A percentile compares a stretch with the other conserved stretches of the same genome.
Evolutionary conservation across 2,797 vertebrate species (phyloP).

Genomic region (Threskiornis aethiopicus): DNA sequence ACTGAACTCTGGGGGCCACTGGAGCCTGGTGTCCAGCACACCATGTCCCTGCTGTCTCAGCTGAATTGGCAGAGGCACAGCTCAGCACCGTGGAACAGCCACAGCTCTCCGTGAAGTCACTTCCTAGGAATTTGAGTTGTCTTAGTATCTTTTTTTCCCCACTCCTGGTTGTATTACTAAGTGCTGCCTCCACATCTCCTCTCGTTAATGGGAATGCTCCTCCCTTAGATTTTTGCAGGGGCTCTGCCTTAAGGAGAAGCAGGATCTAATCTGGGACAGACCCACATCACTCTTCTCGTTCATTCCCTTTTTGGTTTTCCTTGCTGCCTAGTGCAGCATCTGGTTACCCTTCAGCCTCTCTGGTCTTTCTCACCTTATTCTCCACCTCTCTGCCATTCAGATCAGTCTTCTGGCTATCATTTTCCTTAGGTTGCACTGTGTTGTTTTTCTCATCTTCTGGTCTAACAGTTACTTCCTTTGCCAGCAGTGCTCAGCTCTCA

Average conservation of each 20-base stretch:
- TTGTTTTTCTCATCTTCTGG: background rate
- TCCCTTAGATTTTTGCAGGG: background rate
- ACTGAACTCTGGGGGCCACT: background rate
- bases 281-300: background rate
- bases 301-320: background rate
- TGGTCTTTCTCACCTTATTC: background rate
- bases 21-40: background rate
- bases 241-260: background rate
- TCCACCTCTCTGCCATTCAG: background rate
- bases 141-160: background rate
- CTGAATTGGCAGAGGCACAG: background rate
- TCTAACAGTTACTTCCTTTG: background rate
- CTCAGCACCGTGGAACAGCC: background rate
- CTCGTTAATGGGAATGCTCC: rapidly evolving
- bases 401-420: background rate
- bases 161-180: background rate
- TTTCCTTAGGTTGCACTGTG: background rate
- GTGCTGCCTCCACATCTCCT: background rate
- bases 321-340: background rate
- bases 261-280: background rate
- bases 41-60: background rate
- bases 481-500: background rate
- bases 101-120: rapidly evolving
- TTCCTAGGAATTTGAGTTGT: background rate
- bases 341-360: background rate